Base-by-base conservation (phyloP, 2,888 invertebrate species). In the Folsomia manolachei region DNA sequence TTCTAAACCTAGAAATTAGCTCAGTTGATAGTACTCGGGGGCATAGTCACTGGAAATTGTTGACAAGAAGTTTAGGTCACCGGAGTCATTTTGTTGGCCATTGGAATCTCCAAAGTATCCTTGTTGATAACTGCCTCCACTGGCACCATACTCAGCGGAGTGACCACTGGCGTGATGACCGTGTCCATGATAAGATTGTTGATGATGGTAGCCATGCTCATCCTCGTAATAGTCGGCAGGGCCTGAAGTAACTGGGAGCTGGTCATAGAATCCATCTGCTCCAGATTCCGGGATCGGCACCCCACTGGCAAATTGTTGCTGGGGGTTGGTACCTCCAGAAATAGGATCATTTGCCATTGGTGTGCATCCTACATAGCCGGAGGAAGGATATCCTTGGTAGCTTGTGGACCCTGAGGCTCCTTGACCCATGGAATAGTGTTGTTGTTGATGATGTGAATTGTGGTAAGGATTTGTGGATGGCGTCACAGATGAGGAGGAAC, bases 31-130 rank as follows among this genome's bases (percentile, higher is more conserved):
- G 84, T 95, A 95, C 84, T 95, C 95, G 9, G 94, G 94, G 23
- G 92, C 93, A 84, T 94, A 95, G 84, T 95, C 95, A 84, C 94
- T 95, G 77, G 94, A 93, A 82, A 95, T 87, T 84, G 93, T 95
- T 85, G 94, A 93, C 77, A 95, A 88, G 84, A 95, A 95, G 84
- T 95, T 95, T 85, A 95, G 95, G 85, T 95, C 95, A 27, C 56
- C 21, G 56, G 56, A 19, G 4, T 7, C 7, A 56, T n/a, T n/a
- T n/a, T n/a, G n/a, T n/a, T n/a, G n/a, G n/a, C n/a, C n/a, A n/a
- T n/a, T n/a, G n/a, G n/a, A n/a, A n/a, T n/a, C n/a, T n/a, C n/a
- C n/a, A n/a, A n/a, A n/a, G 51, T 51, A 11, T 51, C 51, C 51
- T 11, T 51, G 9, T 11, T 51, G 9, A 9, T 61, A 61, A 51